Conservation (phyloP, 2,113 vertebrate species). For the Marmota flaviventris region DNA sequence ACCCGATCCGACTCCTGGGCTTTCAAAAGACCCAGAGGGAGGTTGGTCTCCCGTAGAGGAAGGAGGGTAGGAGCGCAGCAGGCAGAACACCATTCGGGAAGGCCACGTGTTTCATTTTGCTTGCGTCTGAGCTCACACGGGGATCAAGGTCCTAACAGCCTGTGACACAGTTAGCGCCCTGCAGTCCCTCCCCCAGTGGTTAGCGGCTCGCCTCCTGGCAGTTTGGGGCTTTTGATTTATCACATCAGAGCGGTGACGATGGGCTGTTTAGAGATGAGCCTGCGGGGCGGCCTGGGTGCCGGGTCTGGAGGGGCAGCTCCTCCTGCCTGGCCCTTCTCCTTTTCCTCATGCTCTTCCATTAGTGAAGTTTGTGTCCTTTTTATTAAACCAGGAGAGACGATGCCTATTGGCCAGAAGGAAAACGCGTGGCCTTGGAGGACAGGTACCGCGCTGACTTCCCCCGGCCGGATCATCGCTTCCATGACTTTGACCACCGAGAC, state of each 20-base stretch:
- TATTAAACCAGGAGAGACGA: conserved; percentile 91
- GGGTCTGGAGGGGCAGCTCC: background rate
- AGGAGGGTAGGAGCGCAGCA: background rate
- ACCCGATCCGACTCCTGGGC: background rate
- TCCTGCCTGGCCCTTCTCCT: background rate
- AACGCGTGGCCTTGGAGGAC: conserved; percentile 93
- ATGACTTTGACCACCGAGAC: conserved; percentile 95
- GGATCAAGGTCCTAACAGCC: background rate
- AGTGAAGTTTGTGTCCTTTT: background rate
- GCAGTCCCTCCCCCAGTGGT: background rate
- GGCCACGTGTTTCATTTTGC: background rate
- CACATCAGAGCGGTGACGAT: background rate
- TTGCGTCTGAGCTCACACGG: fast-evolving
- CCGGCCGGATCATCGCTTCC: conserved; percentile 94
- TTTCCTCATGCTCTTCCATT: background rate
- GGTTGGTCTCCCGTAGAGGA: background rate
- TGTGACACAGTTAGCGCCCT: background rate
- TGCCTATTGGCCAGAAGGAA: conserved; percentile 91
- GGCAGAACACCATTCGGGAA: fast-evolving
- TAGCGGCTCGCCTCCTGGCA: background rate
- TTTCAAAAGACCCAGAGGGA: background rate
- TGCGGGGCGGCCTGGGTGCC: background rate
- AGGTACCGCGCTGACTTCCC: conserved; percentile 92
- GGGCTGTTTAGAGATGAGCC: background rate
- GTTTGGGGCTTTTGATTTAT: background rate